Evolutionary conservation across 2,888 invertebrate species (phyloP), one percentile per base, ranked within the genome.

Genomic region (Ochropleura leucogaster): DNA sequence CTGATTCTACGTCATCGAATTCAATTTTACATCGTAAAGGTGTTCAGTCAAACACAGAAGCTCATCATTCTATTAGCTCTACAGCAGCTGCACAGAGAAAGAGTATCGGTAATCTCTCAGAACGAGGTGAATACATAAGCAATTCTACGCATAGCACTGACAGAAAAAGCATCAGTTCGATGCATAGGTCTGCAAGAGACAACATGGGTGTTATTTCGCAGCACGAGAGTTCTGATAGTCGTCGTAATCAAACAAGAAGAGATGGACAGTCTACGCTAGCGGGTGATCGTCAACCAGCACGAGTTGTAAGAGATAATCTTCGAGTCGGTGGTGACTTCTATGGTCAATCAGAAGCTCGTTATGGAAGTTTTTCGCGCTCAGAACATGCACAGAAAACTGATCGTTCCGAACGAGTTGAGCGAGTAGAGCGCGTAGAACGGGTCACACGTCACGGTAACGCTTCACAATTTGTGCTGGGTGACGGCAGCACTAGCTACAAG

Each of bases 11-110:
- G 85, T 97, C 98, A 5, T 97, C 97, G 68, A 98, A 98, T 89
- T 97, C 98, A 60, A 98, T 98, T 63, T 96, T 98, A 53, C 98
- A 98, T 91, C 97, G 98, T 60, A 98, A 98, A 90, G 97, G 97
- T 30, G 94, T 97, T 16, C 96, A 97, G 4, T 97, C 97, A 0
- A 97, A 97, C 0, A 97, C 97, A n/a, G 98, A 98, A 93, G 97
- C 98, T 3, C 95, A 98, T 8, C 98, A 98, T 89, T 97, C 97
- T 0, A 98, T 97, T 14, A 97, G 97, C 86, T 97, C 98, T 0
- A 97, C 98, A 0, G 98, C 98, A 30, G 97, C 98, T 44, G 98
- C 98, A 81, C 98, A 98, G 93, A 97, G 98, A 68, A 98, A 98
- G 92, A 98, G 98, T 76, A 98, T 98, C 77, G 97, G 97, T 44